Percentiles rank a stretch among this genome's conserved stretches.
Conservation (phyloP, 2,888 invertebrate species). For the Chrysomela aeneicollis region DNA sequence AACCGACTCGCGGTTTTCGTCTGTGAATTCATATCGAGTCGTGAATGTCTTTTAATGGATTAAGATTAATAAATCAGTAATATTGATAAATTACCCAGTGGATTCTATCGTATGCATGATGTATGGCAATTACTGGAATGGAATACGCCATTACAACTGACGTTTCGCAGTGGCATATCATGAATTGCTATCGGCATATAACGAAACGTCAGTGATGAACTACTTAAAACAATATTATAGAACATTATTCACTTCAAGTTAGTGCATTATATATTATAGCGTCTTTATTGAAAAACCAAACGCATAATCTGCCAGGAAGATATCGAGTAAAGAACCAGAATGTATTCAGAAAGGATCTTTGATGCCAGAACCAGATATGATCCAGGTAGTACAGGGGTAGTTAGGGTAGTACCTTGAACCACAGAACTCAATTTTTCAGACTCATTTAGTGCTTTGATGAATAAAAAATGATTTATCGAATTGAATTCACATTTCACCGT, state of each 20-base stretch:
- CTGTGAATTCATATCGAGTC: background rate
- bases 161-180: slow-evolving; percentile 1
- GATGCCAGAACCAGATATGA: no score
- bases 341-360: no score
- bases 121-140: slow-evolving; percentile 3
- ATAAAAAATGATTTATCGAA: no score
- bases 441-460: no score
- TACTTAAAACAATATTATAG: background rate
- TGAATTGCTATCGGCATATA: background rate
- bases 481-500: no score
- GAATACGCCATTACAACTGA: slow-evolving; percentile 3
- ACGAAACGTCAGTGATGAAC: background rate
- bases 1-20: background rate
- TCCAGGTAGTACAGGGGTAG: no score
- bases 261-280: no score
- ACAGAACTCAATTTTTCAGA: no score
- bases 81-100: slow-evolving; percentile 2
- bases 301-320: no score
- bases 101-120: background rate
- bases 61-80: background rate
- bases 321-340: no score
- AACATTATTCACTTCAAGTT: background rate
- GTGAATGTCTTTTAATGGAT: slow-evolving; percentile 5
- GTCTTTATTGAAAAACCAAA: no score
- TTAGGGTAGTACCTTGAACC: no score